These are phyloP conservation scores for Plemyria rubiginata DNA, from an alignment of 2,888 invertebrate genomes.

Conservation along the genomic window DNA sequence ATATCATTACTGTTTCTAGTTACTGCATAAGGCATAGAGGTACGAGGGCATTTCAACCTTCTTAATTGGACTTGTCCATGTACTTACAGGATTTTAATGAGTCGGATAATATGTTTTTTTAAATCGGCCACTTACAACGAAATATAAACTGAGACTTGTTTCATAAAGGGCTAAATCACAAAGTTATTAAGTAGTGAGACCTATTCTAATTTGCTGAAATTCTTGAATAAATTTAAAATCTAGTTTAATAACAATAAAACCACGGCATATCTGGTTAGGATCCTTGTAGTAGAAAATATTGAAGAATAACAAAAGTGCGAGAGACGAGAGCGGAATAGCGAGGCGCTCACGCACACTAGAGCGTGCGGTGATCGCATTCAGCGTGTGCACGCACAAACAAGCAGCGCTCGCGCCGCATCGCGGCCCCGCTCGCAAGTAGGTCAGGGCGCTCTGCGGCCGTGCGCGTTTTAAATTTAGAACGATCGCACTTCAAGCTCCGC, in stretches of 20 bases:
- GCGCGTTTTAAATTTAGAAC: slow-evolving; percentile 84
- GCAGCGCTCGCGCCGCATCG: slow-evolving; percentile 82
- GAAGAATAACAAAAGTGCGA: not conserved
- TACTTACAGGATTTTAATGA: no score
- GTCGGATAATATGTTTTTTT: no score
- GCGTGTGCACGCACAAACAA: slow-evolving; percentile 63
- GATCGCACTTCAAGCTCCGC: slow-evolving; percentile 81
- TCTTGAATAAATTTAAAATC: not conserved
- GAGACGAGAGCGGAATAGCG: slow-evolving; percentile 77
- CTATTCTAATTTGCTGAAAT: no score
- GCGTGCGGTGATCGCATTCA: slow-evolving; percentile 50
- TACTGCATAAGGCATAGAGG: no score
- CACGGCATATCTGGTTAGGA: not conserved
- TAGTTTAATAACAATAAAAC: not conserved
- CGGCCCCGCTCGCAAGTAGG: slow-evolving; percentile 84
- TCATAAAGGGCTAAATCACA: no score
- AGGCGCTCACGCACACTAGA: slow-evolving; percentile 71
- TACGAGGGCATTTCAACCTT: not conserved
- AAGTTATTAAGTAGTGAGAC: no score
- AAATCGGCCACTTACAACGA: no score
- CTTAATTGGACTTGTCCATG: no score
- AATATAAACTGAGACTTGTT: no score
- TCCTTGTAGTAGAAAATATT: not conserved
- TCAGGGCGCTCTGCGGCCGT: slow-evolving; percentile 83
- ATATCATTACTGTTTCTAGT: no score